These are phyloP conservation scores for Dendrolimus kikuchii DNA, from an alignment of 1,140 invertebrate species.

Conservation along the genomic window DNA sequence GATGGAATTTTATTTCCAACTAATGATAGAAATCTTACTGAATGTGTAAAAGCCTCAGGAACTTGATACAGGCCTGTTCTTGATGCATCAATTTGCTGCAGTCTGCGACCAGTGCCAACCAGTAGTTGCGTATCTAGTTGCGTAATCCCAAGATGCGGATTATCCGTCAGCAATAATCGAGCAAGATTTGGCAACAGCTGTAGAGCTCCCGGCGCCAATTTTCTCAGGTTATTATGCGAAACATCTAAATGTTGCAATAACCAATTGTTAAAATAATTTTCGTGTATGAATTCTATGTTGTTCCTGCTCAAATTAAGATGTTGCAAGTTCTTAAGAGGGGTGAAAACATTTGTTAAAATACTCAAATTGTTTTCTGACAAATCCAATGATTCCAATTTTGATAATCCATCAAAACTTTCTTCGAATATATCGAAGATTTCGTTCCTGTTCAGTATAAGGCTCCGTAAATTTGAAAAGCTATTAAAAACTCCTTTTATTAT, in stretches of 20 bases:
- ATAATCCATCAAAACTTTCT: slow-evolving; percentile 67
- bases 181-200: slow-evolving; percentile 83
- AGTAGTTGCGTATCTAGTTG: slow-evolving; percentile 76
- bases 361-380: slow-evolving; percentile 75
- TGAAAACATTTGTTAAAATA: slow-evolving; percentile 74
- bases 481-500: slow-evolving; percentile 53
- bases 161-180: slow-evolving; percentile 83
- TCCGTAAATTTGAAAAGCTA: slow-evolving; percentile 51
- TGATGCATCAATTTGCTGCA: slow-evolving; percentile 88
- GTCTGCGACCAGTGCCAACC: slow-evolving; percentile 78
- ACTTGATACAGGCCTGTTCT: slow-evolving; percentile 84
- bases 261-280: slow-evolving; percentile 70
- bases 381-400: slow-evolving; percentile 73
- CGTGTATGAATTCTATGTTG: slow-evolving; percentile 77
- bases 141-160: slow-evolving; percentile 74
- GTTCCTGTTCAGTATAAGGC: slow-evolving; percentile 60
- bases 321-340: slow-evolving; percentile 75
- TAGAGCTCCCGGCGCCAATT: slow-evolving; percentile 80
- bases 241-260: slow-evolving; percentile 85
- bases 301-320: slow-evolving; percentile 83
- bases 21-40: slow-evolving; percentile 84
- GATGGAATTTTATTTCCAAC: slow-evolving; percentile 82
- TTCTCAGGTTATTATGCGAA: slow-evolving; percentile 82
- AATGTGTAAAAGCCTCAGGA: slow-evolving; percentile 87
- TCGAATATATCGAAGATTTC: slow-evolving; percentile 47